A percentile compares a stretch with the other conserved stretches of the same genome.
Conservation (phyloP, 2,888 invertebrate genomes). For the Hydriomena furcata region DNA sequence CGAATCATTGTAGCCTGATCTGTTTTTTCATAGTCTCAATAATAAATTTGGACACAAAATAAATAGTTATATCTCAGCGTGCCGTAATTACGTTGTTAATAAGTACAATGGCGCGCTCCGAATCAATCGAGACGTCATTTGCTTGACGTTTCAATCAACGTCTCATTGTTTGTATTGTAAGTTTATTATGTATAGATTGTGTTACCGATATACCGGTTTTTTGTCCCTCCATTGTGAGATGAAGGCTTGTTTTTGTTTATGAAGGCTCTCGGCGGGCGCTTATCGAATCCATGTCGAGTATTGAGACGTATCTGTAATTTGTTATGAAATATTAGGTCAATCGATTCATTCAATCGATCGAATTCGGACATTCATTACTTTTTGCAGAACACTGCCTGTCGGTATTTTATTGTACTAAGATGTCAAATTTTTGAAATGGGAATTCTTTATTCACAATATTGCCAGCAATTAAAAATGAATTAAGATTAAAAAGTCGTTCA, state of each 20-base stretch:
- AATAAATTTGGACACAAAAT: slow-evolving; percentile 77
- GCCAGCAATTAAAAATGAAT: slow-evolving; percentile 41
- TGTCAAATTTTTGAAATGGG: slow-evolving; percentile 23
- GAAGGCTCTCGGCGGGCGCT: slow-evolving; percentile 49
- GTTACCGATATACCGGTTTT: slow-evolving; percentile 80
- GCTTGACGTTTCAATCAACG: slow-evolving; percentile 82
- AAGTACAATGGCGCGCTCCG: slow-evolving; percentile 70
- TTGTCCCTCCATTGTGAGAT: slow-evolving; percentile 61
- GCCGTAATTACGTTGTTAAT: slow-evolving; percentile 80
- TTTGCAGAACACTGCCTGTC: slow-evolving; percentile 20
- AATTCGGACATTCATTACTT: slow-evolving; percentile 27
- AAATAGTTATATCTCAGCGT: slow-evolving; percentile 77
- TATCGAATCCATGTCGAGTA: slow-evolving; percentile 52
- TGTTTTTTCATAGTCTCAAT: slow-evolving; percentile 68
- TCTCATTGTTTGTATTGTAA: slow-evolving; percentile 80
- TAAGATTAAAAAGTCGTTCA: slow-evolving; percentile 43
- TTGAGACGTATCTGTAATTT: slow-evolving; percentile 67
- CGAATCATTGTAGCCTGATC: slow-evolving; percentile 70
- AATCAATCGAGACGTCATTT: slow-evolving; percentile 77
- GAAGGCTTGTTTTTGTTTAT: slow-evolving; percentile 62
- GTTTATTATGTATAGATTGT: slow-evolving; percentile 80
- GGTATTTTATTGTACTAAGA: slow-evolving; percentile 22
- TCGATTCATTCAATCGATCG: slow-evolving; percentile 42
- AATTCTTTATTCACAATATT: slow-evolving; percentile 25
- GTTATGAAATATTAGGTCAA: slow-evolving; percentile 65